Percentiles rank a stretch among this genome's conserved stretches.
Conservation (phyloP, 2,113 vertebrate genomes). For the Cryptoleucopteryx plumbea region DNA sequence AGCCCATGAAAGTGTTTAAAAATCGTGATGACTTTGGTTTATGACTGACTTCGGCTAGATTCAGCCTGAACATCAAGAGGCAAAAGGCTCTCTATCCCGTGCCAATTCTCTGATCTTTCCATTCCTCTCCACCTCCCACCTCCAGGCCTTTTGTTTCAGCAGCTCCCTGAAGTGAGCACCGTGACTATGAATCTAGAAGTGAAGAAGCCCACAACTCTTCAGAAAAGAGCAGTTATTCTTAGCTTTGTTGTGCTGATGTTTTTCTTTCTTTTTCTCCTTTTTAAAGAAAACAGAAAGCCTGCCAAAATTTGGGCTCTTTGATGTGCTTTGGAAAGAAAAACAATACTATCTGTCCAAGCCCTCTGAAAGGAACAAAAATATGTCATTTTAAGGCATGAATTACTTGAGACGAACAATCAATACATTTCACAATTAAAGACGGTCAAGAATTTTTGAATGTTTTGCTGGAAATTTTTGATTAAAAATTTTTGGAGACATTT, state of each 20-base stretch:
- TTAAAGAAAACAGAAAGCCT: constrained; percentile 49
- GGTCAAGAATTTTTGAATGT: not conserved
- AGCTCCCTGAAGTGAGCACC: constrained; percentile 55
- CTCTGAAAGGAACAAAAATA: constrained; percentile 46
- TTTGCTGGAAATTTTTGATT: not conserved
- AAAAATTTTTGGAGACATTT: not conserved
- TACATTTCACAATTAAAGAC: not conserved
- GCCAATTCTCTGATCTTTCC: constrained; percentile 42
- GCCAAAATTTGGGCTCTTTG: constrained; percentile 55
- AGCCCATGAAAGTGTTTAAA: not conserved
- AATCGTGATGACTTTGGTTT: not conserved
- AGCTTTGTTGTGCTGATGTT: constrained; percentile 50
- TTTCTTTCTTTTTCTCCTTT: constrained; percentile 8
- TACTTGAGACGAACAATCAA: constrained; percentile 29
- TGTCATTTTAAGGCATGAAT: constrained; percentile 30
- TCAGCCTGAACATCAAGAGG: not conserved
- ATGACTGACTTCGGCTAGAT: not conserved
- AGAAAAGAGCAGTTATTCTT: constrained; percentile 63
- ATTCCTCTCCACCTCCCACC: not conserved
- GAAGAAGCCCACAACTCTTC: constrained; percentile 22
- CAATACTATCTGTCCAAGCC: constrained; percentile 50
- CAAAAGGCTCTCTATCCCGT: not conserved
- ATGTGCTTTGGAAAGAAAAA: constrained; percentile 67
- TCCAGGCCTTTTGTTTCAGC: constrained; percentile 28
- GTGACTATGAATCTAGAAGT: constrained; percentile 8